Conservation (phyloP, 1,140 invertebrate genomes). For the Mercenaria mercenaria region DNA sequence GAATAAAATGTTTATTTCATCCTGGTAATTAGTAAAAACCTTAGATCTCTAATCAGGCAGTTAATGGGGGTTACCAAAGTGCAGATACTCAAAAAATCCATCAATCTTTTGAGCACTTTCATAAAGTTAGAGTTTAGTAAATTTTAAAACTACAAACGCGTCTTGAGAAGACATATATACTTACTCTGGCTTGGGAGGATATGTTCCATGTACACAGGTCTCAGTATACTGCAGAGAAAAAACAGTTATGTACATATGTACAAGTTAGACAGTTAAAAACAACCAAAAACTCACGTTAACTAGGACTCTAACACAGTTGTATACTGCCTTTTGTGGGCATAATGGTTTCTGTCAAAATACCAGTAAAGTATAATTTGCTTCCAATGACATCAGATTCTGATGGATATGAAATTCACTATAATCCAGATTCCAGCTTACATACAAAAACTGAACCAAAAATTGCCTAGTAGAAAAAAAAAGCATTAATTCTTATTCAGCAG, state of each 20-base stretch:
- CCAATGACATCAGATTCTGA: too few species aligned
- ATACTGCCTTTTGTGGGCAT: not conserved
- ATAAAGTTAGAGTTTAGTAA: too few species aligned
- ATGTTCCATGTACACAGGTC: constrained; percentile 41
- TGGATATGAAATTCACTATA: too few species aligned
- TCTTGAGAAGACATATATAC: not conserved
- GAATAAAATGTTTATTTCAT: too few species aligned
- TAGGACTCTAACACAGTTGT: too few species aligned
- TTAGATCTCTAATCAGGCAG: not conserved
- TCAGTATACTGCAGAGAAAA: constrained; percentile 34
- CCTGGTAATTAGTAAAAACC: too few species aligned
- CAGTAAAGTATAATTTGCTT: not conserved
- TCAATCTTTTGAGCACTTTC: too few species aligned
- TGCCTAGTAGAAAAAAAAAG: too few species aligned
- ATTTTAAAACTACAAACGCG: not conserved
- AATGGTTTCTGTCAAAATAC: not conserved
- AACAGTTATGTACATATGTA: not conserved
- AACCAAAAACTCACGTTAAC: too few species aligned
- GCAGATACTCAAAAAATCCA: not conserved
- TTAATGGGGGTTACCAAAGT: not conserved
- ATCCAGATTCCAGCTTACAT: too few species aligned
- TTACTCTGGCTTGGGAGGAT: constrained; percentile 12
- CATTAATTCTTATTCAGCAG: too few species aligned
- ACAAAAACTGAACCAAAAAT: too few species aligned
- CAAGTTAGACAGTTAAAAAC: not conserved